A percentile compares a stretch with the other conserved stretches of the same genome.
These are phyloP conservation scores for Cathartes aura DNA, from an alignment of 2,113 vertebrate genomes.

Conservation along the genomic window DNA sequence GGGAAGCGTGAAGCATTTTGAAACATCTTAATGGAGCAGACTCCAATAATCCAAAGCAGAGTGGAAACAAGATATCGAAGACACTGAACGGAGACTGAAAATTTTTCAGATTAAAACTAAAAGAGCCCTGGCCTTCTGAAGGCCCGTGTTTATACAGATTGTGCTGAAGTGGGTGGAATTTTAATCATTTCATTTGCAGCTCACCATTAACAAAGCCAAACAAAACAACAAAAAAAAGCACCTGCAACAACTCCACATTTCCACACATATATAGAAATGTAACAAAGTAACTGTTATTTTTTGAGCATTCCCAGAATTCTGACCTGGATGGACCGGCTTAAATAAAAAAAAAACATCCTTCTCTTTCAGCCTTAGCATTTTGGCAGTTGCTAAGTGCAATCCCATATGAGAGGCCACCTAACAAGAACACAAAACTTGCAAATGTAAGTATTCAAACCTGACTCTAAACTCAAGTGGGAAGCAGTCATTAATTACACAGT, in stretches of 20 bases:
- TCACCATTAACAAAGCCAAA: conserved; percentile 32
- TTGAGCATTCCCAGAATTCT: not conserved
- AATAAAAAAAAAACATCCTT: not conserved
- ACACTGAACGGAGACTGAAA: not conserved
- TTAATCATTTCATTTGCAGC: conserved; percentile 30
- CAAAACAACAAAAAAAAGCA: not conserved
- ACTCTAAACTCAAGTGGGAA: not conserved
- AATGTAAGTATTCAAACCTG: not conserved
- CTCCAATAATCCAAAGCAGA: not conserved
- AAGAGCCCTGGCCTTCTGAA: not conserved
- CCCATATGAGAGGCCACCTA: not conserved
- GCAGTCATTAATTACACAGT: not conserved
- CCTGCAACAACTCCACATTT: not conserved
- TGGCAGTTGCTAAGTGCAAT: not conserved
- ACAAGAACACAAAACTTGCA: not conserved
- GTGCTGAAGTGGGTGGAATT: conserved; percentile 25
- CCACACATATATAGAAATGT: not conserved
- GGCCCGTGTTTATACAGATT: not conserved
- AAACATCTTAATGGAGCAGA: not conserved
- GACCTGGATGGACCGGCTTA: not conserved
- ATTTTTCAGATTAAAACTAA: not conserved
- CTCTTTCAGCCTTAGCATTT: not conserved
- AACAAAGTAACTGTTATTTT: not conserved
- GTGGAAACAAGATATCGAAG: not conserved
- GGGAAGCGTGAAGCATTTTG: not conserved